These are phyloP conservation scores for Temnothorax unifasciatus DNA, from an alignment of 2,888 invertebrate species.

Conservation along the genomic window DNA sequence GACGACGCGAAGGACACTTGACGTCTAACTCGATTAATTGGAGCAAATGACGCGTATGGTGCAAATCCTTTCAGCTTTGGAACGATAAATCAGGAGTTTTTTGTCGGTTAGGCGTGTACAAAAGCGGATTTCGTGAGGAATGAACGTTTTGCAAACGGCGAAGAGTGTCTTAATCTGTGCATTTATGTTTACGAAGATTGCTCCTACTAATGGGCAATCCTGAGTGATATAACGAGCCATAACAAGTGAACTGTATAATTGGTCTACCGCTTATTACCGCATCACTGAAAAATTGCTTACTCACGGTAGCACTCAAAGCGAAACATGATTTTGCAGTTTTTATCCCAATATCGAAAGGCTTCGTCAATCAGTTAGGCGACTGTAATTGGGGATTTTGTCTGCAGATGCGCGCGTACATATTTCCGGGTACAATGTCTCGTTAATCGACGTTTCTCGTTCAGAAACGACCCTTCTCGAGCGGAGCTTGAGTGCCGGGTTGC, in stretches of 20 bases:
- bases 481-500: constrained; percentile 55
- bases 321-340: constrained; percentile 27
- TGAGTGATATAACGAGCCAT: background rate
- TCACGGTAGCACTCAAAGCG: constrained; percentile 7
- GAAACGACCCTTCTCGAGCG: constrained; percentile 51
- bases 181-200: background rate
- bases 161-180: background rate
- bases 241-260: constrained; percentile 17
- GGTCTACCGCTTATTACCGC: background rate
- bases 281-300: constrained; percentile 6
- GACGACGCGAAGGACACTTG: constrained; percentile 72
- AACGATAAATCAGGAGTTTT: background rate
- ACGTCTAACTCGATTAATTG: constrained; percentile 58
- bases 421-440: constrained; percentile 56
- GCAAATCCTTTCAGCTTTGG: background rate
- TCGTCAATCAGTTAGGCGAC: background rate
- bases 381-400: constrained; percentile 15
- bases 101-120: background rate
- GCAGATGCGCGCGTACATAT: background rate
- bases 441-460: constrained; percentile 59
- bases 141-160: background rate
- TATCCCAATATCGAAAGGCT: background rate
- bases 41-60: background rate
- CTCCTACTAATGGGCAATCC: background rate
- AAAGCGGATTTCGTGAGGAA: background rate